Percentiles rank a stretch among this genome's conserved stretches.
Conservation (phyloP, 2,888 invertebrate species). For the Spicauda simplicius region DNA sequence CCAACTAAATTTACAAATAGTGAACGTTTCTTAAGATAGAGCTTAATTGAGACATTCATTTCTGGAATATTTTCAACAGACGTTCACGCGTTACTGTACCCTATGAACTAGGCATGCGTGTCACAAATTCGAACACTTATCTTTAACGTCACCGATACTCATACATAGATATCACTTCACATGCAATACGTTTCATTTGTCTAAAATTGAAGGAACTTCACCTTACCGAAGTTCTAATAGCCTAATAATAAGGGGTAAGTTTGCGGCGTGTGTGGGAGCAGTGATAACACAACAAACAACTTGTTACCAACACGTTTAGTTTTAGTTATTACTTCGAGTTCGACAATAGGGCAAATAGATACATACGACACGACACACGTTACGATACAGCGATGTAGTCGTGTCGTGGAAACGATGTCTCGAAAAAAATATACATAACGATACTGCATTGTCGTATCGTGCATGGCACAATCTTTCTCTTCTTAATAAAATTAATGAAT, state of each 20-base stretch:
- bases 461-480: too few relatives aligned
- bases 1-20: too few relatives aligned
- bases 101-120: neutral
- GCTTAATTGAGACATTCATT: too few relatives aligned
- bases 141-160: neutral
- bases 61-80: too few relatives aligned
- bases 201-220: constrained; percentile 42
- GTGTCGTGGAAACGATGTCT: too few relatives aligned
- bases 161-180: neutral
- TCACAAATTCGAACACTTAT: neutral
- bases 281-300: constrained; percentile 85
- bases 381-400: too few relatives aligned
- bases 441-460: too few relatives aligned
- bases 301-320: constrained; percentile 85
- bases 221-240: constrained; percentile 69
- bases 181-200: neutral
- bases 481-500: too few relatives aligned
- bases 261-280: constrained; percentile 76
- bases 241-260: constrained; percentile 70
- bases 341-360: constrained; percentile 56
- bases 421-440: too few relatives aligned
- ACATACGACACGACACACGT: too few relatives aligned
- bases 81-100: too few relatives aligned
- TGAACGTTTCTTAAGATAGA: too few relatives aligned
- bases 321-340: constrained; percentile 82